Conservation (phyloP, 2,113 vertebrate genomes). For the Turdus rufiventris region DNA sequence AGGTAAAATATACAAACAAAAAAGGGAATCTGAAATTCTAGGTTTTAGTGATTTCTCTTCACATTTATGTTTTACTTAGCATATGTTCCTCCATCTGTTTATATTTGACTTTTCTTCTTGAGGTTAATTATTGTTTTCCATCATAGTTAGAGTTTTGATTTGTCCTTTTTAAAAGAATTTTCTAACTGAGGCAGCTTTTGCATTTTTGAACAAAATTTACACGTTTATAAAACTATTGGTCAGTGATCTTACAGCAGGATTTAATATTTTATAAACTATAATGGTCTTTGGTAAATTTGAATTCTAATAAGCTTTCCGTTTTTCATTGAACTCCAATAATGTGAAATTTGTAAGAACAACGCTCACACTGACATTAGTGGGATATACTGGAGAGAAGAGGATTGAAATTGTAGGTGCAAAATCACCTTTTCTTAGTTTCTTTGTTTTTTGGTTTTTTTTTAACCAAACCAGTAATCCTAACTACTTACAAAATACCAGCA, state of each 20-base stretch:
- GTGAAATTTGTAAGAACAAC: neutral
- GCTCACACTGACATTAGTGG: neutral
- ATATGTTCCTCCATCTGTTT: constrained; percentile 6
- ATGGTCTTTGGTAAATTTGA: neutral
- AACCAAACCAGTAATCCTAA: neutral
- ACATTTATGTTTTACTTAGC: neutral
- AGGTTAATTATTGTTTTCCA: constrained; percentile 1
- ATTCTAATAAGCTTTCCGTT: neutral
- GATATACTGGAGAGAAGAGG: neutral
- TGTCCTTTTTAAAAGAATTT: neutral
- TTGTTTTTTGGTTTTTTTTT: neutral
- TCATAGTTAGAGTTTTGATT: neutral
- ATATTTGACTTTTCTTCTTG: neutral
- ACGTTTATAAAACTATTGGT: neutral
- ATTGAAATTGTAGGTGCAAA: neutral
- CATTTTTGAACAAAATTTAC: neutral
- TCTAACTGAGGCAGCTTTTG: neutral
- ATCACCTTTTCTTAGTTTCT: neutral
- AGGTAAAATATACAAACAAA: neutral
- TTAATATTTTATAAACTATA: neutral
- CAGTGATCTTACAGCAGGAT: neutral
- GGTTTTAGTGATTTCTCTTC: neutral
- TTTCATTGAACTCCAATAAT: neutral
- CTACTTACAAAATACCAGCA: neutral
- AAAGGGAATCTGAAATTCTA: neutral